Conservation (phyloP, 1,140 invertebrate genomes). For the Neotoxoptera formosana region DNA sequence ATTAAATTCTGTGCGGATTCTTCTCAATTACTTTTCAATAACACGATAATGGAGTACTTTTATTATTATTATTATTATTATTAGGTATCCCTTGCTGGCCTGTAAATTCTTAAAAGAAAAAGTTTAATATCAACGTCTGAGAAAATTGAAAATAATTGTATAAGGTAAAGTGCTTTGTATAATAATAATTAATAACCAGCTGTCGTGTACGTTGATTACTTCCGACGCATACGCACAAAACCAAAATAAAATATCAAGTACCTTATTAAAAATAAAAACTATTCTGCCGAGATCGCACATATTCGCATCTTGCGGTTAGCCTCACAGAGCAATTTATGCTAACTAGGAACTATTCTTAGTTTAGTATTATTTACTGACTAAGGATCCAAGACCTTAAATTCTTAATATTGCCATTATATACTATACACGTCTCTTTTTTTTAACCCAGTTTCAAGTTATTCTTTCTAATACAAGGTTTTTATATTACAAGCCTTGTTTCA, state of each 20-base stretch:
- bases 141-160: not conserved
- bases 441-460: not conserved
- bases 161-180: not conserved
- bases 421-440: not conserved
- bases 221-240: not conserved
- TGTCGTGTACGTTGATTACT: not conserved
- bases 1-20: not conserved
- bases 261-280: not conserved
- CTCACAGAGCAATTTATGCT: not conserved
- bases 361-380: no score
- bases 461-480: not conserved
- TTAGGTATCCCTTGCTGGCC: not conserved
- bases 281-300: not conserved
- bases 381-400: not conserved
- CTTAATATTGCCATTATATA: not conserved
- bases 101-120: not conserved
- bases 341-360: not conserved
- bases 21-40: not conserved
- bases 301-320: not conserved
- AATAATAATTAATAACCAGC: not conserved
- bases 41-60: not conserved
- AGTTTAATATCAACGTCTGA: not conserved
- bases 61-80: not conserved
- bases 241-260: not conserved
- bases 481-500: not conserved